Percentiles rank a stretch among this genome's conserved stretches.
phyloP scores from a whole-genome alignment of 2,797 vertebrate species.

The Rhyacichthys aspro region DNA sequence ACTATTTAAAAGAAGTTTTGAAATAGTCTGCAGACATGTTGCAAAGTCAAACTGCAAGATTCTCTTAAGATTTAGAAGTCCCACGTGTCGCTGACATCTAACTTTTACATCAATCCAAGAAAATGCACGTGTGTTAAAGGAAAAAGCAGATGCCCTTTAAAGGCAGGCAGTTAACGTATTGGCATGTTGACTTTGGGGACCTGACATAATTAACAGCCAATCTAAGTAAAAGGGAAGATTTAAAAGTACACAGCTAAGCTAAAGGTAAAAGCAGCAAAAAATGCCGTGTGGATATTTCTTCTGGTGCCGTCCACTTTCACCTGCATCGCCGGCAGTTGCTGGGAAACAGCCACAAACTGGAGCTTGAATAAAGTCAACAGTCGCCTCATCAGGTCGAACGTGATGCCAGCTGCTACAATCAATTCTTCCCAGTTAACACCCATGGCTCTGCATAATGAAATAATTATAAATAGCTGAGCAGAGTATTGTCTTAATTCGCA shows the following conservation, averaged over 20 bases:
- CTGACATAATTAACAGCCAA: too few species aligned
- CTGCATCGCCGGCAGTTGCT: slow-evolving; percentile 10
- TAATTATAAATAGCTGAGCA: slow-evolving; percentile 63
- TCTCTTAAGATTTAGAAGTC: too few species aligned
- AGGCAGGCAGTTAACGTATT: too few species aligned
- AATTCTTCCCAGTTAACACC: slow-evolving; percentile 64
- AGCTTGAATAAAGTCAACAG: slow-evolving; percentile 32
- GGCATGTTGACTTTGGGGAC: not conserved
- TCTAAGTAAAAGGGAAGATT: not conserved
- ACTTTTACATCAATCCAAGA: too few species aligned
- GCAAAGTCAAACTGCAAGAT: too few species aligned
- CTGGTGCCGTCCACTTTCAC: slow-evolving; percentile 2
- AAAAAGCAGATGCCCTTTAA: too few species aligned
- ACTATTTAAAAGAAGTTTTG: too few species aligned
- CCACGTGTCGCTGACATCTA: too few species aligned
- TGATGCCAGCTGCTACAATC: slow-evolving; percentile 62
- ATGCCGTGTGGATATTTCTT: slow-evolving; percentile 7
- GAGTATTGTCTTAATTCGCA: slow-evolving; percentile 63
- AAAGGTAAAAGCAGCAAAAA: not conserved
- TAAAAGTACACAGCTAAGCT: not conserved
- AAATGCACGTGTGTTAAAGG: too few species aligned
- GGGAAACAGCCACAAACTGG: slow-evolving; percentile 17
- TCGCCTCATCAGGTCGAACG: slow-evolving; percentile 41
- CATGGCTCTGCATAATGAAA: slow-evolving; percentile 66
- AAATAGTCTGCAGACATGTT: too few species aligned